Conservation (phyloP, 2,113 vertebrate genomes). For the Rhinichthys klamathensis region DNA sequence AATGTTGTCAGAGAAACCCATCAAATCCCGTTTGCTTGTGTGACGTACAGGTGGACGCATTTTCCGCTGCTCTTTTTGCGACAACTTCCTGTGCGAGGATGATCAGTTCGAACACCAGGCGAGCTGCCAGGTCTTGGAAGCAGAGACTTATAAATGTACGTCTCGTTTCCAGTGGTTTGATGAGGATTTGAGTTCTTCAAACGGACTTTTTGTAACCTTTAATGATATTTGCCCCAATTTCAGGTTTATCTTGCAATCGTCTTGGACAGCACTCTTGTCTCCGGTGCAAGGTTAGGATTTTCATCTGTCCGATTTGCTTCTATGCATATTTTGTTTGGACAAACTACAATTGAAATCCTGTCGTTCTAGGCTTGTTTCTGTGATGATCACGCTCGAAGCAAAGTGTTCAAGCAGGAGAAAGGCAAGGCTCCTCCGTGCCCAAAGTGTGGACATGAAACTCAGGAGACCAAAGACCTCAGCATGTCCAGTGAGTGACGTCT, state of each 20-base stretch:
- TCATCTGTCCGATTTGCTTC: background rate
- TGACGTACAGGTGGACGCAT: conserved; percentile 86
- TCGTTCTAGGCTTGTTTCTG: conserved; percentile 90
- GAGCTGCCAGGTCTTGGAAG: conserved; percentile 96
- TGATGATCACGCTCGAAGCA: conserved; percentile 94
- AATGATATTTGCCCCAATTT: background rate
- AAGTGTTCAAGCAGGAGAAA: conserved; percentile 98
- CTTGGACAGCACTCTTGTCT: conserved; percentile 96
- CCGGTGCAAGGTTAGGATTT: conserved; percentile 89
- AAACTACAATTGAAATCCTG: background rate
- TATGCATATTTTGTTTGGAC: background rate
- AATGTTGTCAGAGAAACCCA: background rate
- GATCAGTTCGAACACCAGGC: conserved; percentile 99
- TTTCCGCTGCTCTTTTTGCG: conserved; percentile 96
- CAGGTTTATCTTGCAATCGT: conserved; percentile 96
- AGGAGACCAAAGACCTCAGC: conserved; percentile 97
- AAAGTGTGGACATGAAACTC: conserved; percentile 96
- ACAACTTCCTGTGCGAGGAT: conserved; percentile 97
- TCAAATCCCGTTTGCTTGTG: background rate
- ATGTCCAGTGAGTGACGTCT: conserved; percentile 92
- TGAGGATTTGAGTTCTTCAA: too few species aligned
- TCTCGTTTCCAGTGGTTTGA: conserved; percentile 15
- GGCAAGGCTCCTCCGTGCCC: conserved; percentile 94
- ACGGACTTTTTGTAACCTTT: too few species aligned
- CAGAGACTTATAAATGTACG: conserved; percentile 98